A percentile compares a stretch with the other conserved stretches of the same genome.
phyloP scores from a whole-genome alignment of 2,888 invertebrate species.

The Euplexia lucipara region DNA sequence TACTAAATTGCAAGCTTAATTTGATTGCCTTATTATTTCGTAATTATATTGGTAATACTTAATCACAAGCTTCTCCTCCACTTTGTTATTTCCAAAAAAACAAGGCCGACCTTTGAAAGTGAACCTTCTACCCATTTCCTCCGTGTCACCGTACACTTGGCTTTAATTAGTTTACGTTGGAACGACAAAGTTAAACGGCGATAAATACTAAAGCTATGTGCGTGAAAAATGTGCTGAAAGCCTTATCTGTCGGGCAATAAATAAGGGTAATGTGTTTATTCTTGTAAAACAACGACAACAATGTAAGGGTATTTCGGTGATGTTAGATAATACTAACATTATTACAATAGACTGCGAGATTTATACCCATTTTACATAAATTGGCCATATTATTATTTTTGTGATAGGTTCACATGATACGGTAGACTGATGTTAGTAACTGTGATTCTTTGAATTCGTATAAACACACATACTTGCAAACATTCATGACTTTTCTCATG shows the following conservation, averaged over 20 bases:
- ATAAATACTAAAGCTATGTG: conserved; percentile 48
- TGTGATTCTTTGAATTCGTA: too few species aligned
- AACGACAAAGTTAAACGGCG: conserved; percentile 40
- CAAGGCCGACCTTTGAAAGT: not conserved
- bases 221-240: conserved; percentile 43
- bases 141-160: conserved; percentile 27
- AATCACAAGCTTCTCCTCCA: too few species aligned
- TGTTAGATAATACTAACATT: not conserved
- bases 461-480: too few species aligned
- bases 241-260: conserved; percentile 36
- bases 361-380: not conserved
- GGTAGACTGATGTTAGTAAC: too few species aligned
- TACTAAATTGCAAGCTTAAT: conserved; percentile 66
- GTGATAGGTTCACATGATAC: too few species aligned
- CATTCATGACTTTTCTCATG: too few species aligned
- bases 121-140: conserved; percentile 10
- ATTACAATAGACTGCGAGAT: not conserved
- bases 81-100: not conserved
- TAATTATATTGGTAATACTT: too few species aligned
- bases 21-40: conserved; percentile 65
- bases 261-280: conserved; percentile 46
- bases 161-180: conserved; percentile 72
- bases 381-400: too few species aligned
- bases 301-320: not conserved
- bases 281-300: conserved; percentile 4